Evolutionary conservation across 2,113 vertebrate species (phyloP), one percentile per base, ranked within the genome.

Genomic region (Gymnocephalus cernua): DNA sequence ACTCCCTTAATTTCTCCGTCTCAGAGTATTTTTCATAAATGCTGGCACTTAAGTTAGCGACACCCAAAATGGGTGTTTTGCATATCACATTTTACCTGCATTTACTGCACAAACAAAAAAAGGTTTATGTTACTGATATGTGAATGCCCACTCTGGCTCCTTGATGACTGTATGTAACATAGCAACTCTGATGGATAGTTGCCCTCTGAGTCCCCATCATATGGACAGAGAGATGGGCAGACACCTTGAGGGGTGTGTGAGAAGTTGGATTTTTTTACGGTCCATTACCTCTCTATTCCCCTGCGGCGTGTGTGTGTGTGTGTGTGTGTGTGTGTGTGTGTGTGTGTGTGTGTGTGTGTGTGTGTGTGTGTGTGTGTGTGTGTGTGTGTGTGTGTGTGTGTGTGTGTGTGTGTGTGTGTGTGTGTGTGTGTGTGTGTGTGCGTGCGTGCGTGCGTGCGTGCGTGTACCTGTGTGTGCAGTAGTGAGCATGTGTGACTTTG

Each of bases 231-330:
- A 38, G 75, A 78, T 65, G 48, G 58, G 67, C 82, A 72, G 79
- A 83, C 62, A 47, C 68, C 53, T 70, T 72, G 57, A 74, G 80
- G 67, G 79, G 65, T 77, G 72, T 86, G 83, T 88, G 85, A 88
- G 84, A 84, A 78, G 86, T 58, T 57, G 71, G 73, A 82, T 86
- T 72, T 88, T 88, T 78, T 12, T 70, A 82, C 18, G 73, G 75
- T 75, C 87, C 92, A 91, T 92, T 89, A 91, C 81, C 88, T 91
- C 74, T 81, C 79, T 27, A 65, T 82, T 86, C 80, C 84, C 85
- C 77, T 19, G 56, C 59, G 88, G 74, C n/a, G n/a, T n/a, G n/a
- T n/a, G n/a, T n/a, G n/a, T n/a, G n/a, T n/a, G n/a, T n/a, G n/a
- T n/a, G 53, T 69, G 81, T 51, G 48, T 61, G 25, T 47, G 12